Base-by-base conservation (phyloP, 2,113 vertebrate species). In the Irena cyanogastra region DNA sequence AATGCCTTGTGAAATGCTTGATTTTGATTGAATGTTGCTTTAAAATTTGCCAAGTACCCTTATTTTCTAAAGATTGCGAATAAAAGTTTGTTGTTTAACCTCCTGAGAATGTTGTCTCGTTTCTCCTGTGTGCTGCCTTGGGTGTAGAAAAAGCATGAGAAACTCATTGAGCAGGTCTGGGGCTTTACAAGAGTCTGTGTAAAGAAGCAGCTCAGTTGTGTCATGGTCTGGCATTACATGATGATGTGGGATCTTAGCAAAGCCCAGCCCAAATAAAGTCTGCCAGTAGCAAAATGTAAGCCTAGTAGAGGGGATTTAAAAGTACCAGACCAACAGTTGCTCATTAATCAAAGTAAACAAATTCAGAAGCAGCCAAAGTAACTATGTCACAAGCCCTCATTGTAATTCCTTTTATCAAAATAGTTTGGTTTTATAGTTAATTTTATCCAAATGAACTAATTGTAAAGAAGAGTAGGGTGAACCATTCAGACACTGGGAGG, bases 91-190 rank as follows among this genome's bases (percentile, higher is more conserved):
- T 68, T 54, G 24, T 61, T 54, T 54, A 35, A 47, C 41, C 15
- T 76, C n/a, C 49, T 54, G 61, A 26, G 21, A 61, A 35, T 10
- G 8, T 61, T 54, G 41, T 53, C 11, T 11, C 7, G 19, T 83
- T 83, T 90, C 26, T 61, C 41, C 54, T 24, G 6, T 61, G 10
- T 27, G 21, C 41, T 89, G 24, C 35, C 20, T 76, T 21, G 18
- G 13, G n/a, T 68, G 35, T 69, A 27, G 69, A 61, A 59, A 75
- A 41, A 28, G 1, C 7, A 6, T 41, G 42, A 76, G 30, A 76
- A 76, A 47, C 54, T 42, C 2, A 0, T 61, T 1, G 6, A 35
- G 41, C 56, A 41, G 33, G 18, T 54, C 39, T 0, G 0, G 47
- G 30, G 13, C 63, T 76, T 76, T 13, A 42, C 21, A 37, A 30